These are phyloP conservation scores for Phalacrocorax aristotelis DNA, from an alignment of 2,113 vertebrate species.

Conservation along the genomic window DNA sequence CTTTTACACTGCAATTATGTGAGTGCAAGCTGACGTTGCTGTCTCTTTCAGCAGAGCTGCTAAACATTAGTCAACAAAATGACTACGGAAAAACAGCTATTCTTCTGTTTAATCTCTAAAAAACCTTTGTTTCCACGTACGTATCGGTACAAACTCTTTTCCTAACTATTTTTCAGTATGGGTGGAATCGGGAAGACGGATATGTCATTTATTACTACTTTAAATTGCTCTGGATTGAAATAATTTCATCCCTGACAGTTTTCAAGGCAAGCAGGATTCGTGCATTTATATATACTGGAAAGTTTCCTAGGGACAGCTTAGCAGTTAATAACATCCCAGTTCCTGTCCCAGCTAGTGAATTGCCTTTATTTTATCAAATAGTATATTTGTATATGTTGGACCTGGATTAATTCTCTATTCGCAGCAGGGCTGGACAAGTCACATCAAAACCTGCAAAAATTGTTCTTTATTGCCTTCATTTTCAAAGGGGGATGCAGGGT, in stretches of 20 bases:
- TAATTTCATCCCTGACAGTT: not conserved
- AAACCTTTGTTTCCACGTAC: not conserved
- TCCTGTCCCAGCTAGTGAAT: fast-evolving
- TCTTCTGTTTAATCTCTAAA: not conserved
- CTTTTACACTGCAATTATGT: not conserved
- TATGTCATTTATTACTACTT: not conserved
- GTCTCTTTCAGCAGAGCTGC: not conserved
- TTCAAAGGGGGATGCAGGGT: not conserved
- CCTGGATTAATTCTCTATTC: not conserved
- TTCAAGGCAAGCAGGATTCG: not conserved
- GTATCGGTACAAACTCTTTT: not conserved
- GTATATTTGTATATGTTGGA: fast-evolving
- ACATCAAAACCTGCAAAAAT: not conserved
- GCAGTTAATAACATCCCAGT: not conserved
- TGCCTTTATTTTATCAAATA: not conserved
- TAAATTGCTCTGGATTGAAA: not conserved
- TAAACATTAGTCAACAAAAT: not conserved
- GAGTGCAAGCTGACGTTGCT: not conserved
- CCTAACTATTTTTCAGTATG: not conserved
- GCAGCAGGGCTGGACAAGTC: not conserved
- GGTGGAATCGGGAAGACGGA: not conserved
- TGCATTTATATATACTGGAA: not conserved
- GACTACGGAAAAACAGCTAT: not conserved
- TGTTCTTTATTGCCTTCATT: not conserved
- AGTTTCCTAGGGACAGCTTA: not conserved